phyloP scores from a whole-genome alignment of 2,113 vertebrate genomes.

The Poecile atricapillus region DNA sequence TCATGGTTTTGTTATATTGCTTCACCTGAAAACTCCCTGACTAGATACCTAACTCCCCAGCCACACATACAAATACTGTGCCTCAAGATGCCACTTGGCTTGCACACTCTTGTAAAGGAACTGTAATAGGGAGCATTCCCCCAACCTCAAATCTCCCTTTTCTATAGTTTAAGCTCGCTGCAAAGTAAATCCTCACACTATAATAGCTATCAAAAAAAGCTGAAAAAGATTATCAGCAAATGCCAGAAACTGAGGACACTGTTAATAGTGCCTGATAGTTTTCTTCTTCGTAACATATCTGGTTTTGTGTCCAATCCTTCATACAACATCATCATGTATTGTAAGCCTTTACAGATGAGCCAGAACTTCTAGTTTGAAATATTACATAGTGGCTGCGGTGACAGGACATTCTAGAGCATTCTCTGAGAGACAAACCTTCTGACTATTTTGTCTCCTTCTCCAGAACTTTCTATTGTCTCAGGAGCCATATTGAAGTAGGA shows the following conservation, averaged over 20 bases:
- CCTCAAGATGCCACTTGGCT: not conserved
- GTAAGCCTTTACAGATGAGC: not conserved
- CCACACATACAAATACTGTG: not conserved
- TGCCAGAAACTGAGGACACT: not conserved
- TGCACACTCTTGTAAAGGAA: not conserved
- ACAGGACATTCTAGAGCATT: not conserved
- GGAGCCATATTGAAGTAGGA: not conserved
- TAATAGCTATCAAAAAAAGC: not conserved
- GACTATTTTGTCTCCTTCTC: not conserved
- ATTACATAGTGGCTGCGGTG: not conserved
- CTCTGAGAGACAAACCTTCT: not conserved
- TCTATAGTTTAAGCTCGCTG: not conserved
- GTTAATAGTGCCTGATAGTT: not conserved
- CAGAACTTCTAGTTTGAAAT: not conserved
- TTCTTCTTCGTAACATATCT: not conserved
- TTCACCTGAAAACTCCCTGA: conserved; percentile 37
- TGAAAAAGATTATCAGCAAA: not conserved
- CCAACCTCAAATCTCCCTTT: not conserved
- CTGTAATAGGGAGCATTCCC: not conserved
- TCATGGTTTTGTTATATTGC: conserved; percentile 24
- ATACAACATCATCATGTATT: not conserved
- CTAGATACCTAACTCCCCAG: not conserved
- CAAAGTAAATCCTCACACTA: not conserved
- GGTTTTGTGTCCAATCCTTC: not conserved
- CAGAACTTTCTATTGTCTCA: not conserved